phyloP scores from a whole-genome alignment of 1,140 invertebrate species.

The Cotesia vestalis region DNA sequence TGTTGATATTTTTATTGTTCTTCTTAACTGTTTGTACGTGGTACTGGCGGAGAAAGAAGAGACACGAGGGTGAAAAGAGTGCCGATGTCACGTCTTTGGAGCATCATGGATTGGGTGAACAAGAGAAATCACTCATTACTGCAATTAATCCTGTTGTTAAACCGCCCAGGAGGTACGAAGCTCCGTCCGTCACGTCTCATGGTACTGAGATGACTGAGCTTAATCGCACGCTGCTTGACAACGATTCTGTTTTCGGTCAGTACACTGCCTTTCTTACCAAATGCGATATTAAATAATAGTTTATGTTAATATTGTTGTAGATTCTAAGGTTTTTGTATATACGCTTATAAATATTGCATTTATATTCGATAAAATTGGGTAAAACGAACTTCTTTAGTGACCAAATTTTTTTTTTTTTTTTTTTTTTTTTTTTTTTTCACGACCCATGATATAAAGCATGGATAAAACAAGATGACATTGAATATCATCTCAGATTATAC shows the following conservation, averaged over 20 bases:
- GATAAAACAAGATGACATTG: no score
- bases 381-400: no score
- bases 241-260: slow-evolving; percentile 77
- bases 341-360: no score
- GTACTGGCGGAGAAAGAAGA: slow-evolving; percentile 71
- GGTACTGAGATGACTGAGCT: slow-evolving; percentile 81
- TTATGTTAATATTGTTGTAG: not conserved
- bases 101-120: slow-evolving; percentile 70
- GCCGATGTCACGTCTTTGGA: slow-evolving; percentile 60
- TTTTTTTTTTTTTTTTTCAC: no score
- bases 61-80: slow-evolving; percentile 67
- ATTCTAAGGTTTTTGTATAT: slow-evolving; percentile 3
- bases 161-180: slow-evolving; percentile 76
- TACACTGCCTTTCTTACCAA: slow-evolving; percentile 57
- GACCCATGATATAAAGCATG: no score
- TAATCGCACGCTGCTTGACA: slow-evolving; percentile 79
- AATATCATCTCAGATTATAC: no score
- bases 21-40: slow-evolving; percentile 73
- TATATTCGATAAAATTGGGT: no score
- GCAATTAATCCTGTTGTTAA: slow-evolving; percentile 84
- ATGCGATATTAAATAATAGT: slow-evolving; percentile 46
- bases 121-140: slow-evolving; percentile 82
- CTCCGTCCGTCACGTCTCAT: slow-evolving; percentile 73
- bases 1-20: slow-evolving; percentile 70
- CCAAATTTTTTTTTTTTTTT: slow-evolving; percentile 43